A percentile compares a stretch with the other conserved stretches of the same genome.
phyloP scores from a whole-genome alignment of 2,888 invertebrate species.

The Pristionchus japonicus region DNA sequence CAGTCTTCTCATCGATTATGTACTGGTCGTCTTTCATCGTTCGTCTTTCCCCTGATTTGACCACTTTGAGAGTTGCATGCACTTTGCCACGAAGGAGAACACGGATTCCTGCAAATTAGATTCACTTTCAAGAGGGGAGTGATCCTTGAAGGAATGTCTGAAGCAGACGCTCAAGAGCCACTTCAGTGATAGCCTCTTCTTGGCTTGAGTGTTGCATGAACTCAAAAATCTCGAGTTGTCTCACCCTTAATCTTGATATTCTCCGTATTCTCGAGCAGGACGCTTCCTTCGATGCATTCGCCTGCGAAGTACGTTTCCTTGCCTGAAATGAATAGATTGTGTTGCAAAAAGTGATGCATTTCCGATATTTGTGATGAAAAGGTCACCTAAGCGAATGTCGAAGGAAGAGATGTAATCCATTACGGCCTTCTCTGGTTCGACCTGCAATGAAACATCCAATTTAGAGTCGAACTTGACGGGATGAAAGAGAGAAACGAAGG shows the following conservation, averaged over 20 bases:
- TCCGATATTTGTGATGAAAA: too few relatives aligned
- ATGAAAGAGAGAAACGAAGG: not conserved
- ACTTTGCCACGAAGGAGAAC: constrained; percentile 85
- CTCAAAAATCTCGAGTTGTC: too few relatives aligned
- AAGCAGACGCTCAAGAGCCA: not conserved
- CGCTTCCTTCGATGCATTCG: constrained; percentile 82
- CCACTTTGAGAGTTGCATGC: constrained; percentile 85
- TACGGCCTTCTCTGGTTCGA: constrained; percentile 38
- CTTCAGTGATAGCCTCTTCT: not conserved
- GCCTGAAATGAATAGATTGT: constrained; percentile 30
- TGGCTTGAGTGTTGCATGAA: too few relatives aligned
- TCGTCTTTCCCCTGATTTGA: constrained; percentile 83
- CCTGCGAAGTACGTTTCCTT: constrained; percentile 86
- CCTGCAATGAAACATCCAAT: constrained; percentile 4
- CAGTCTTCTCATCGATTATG: constrained; percentile 83
- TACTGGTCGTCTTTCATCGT: constrained; percentile 86
- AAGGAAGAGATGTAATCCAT: constrained; percentile 87
- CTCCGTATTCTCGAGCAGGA: constrained; percentile 83
- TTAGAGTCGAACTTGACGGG: not conserved
- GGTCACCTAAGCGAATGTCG: constrained; percentile 84
- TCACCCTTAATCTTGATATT: constrained; percentile 85
- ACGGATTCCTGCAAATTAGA: constrained; percentile 78
- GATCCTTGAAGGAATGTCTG: too few relatives aligned
- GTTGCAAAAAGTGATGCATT: not conserved
- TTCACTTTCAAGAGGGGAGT: not conserved